Percentiles rank a stretch among this genome's conserved stretches.
Evolutionary conservation across 2,888 invertebrate species (phyloP).

Genomic region (Amiota communis): DNA sequence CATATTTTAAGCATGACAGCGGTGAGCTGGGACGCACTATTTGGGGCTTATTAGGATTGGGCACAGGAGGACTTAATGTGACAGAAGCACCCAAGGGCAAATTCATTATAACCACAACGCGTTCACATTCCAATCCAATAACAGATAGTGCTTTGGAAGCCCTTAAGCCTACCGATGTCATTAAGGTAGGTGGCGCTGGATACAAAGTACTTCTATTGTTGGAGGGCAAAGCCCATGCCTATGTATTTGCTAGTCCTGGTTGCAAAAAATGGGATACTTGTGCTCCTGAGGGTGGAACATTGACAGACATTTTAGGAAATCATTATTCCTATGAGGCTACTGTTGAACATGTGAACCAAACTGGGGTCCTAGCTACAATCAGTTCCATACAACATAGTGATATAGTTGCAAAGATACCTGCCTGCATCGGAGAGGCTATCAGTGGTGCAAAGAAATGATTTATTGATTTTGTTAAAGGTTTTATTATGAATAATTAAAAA

Average conservation of each 20-base stretch:
- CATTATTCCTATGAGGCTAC: constrained; percentile 80
- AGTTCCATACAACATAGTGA: constrained; percentile 82
- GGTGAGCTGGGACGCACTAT: constrained; percentile 87
- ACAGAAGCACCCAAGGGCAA: constrained; percentile 64
- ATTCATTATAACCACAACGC: constrained; percentile 91
- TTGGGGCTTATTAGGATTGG: constrained; percentile 91
- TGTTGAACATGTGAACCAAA: constrained; percentile 80
- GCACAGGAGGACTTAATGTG: constrained; percentile 75
- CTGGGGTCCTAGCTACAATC: constrained; percentile 92
- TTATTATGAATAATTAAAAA: background rate
- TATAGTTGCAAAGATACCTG: constrained; percentile 83
- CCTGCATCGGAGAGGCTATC: constrained; percentile 75
- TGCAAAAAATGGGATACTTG: constrained; percentile 99
- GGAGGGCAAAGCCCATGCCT: constrained; percentile 96
- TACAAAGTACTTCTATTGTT: constrained; percentile 86
- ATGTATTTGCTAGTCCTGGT: constrained; percentile 95
- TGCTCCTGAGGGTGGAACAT: constrained; percentile 94
- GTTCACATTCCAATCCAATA: constrained; percentile 89
- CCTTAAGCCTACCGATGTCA: constrained; percentile 86
- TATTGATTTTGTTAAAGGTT: constrained; percentile 5
- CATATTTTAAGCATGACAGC: constrained; percentile 82
- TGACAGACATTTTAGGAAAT: constrained; percentile 91
- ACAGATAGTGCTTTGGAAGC: constrained; percentile 89
- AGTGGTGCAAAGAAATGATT: constrained; percentile 31
- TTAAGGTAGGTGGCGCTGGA: constrained; percentile 96